Base-by-base conservation (phyloP, 2,113 vertebrate species). In the Phodopus roborovskii region DNA sequence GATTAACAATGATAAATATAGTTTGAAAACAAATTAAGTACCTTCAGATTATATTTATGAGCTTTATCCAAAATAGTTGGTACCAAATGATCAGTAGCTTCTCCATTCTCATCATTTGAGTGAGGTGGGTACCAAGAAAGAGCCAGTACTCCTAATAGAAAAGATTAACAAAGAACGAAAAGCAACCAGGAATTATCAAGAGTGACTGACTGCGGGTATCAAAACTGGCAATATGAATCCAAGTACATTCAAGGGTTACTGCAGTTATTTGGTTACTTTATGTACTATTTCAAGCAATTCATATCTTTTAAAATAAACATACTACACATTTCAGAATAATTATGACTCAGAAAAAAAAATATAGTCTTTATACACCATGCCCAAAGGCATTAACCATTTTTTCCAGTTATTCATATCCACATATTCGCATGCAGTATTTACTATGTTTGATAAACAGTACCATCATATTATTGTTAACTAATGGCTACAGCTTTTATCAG, bases 121-220 rank as follows among this genome's bases (percentile, higher is more conserved):
- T 98, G 97, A 10, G 99, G 99, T 95, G 99, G 99, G 97, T 99
- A 99, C 99, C 99, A 99, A 84, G 99, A 99, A 89, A 99, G 97
- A 17, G 99, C 99, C 79, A 99, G 91, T 70, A 99, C 99, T 97
- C 99, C 99, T 99, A 98, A 97, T 60, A 97, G 13, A 97, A 11
- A 98, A 96, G 88, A 91, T 90, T 45, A 77, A 73, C 1, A 75
- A 87, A 83, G 62, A 28, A 26, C 58, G 70, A 81, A 87, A 87
- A 88, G 91, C 88, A 28, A 94, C 0, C 81, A 71, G 50, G 60
- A 42, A 33, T 64, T 45, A 89, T 88, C 24, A 84, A 39, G 3
- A 83, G 62, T 82, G 17, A 84, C 22, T 79, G 5, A 45, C 45
- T 45, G 5, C 3, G 66, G 2, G 12, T 39, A 58, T 77, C 70